Base-by-base conservation (phyloP, 2,888 invertebrate genomes). In the Drosophila differens region DNA sequence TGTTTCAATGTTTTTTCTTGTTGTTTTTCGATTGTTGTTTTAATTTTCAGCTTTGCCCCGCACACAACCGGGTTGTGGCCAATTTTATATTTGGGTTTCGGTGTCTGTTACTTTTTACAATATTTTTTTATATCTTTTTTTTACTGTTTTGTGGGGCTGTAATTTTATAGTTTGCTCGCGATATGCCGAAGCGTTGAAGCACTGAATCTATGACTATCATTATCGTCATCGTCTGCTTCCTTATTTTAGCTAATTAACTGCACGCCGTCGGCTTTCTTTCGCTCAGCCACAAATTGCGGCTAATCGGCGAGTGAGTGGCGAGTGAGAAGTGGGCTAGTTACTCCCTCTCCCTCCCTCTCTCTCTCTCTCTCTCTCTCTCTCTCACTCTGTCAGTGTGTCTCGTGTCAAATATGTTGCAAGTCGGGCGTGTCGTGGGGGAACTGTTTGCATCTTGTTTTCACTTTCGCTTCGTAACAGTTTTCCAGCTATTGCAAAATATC, bases 181-280 rank as follows among this genome's bases (percentile, higher is more conserved):
- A 76, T 88, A 82, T 39, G 51, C 39, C 35, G 58, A 53, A 57
- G 54, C 55, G 47, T 16, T 9, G 47, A 47, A 1, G 47, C 47
- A 16, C 25, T 47, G 47, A 16, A 25, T 47, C 47, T 57, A n/a
- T 30, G 30, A 30, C 66, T 82, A 77, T 83, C 65, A 86, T 89
- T 87, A 85, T 75, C 73, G 72, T 81, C 73, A 72, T 69, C 66
- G 79, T 81, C 81, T 73, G 89, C 90, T 86, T 90, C 86, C 90
- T 86, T 83, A 85, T 88, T 90, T 90, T 57, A 61, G 78, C 81
- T 82, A 79, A 85, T 87, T 85, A 83, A 85, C 75, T 72, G 73
- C 73, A 74, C 67, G 74, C 39, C 66, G 57, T 30, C 57, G 69
- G 71, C 85, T 85, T 70, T 65, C 65, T 74, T 83, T 80, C 77